A percentile compares a stretch with the other conserved stretches of the same genome.
Conservation (phyloP, 2,888 invertebrate species). For the Meiosimyza platycephala region DNA sequence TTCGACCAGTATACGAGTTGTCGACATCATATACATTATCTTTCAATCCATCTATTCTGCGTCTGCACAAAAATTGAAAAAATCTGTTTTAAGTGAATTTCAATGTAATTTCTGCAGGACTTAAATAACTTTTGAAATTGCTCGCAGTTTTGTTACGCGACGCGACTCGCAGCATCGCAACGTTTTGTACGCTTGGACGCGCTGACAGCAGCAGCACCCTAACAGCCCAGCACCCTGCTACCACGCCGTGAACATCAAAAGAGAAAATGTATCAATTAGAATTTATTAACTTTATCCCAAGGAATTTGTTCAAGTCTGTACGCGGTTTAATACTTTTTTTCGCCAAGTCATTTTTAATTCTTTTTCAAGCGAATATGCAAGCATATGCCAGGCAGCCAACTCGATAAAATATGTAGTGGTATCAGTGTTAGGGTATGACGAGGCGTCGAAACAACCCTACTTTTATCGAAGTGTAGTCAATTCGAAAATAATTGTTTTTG, state of each 20-base stretch:
- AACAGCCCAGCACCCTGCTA: background rate
- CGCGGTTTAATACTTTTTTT: conserved; percentile 18
- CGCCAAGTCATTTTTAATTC: background rate
- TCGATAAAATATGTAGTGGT: too few relatives aligned
- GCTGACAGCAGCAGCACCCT: conserved; percentile 17
- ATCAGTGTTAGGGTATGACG: too few relatives aligned
- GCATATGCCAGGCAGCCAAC: too few relatives aligned
- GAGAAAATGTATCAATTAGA: conserved; percentile 41
- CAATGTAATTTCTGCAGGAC: conserved; percentile 36
- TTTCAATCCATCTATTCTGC: too few relatives aligned
- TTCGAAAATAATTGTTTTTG: conserved; percentile 46
- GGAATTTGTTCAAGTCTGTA: conserved; percentile 24
- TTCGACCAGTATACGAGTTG: too few relatives aligned
- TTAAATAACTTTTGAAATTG: conserved; percentile 12
- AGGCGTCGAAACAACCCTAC: background rate
- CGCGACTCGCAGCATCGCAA: too few relatives aligned
- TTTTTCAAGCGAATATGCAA: background rate
- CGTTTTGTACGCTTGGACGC: background rate
- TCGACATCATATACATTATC: too few relatives aligned
- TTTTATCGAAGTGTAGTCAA: conserved; percentile 40
- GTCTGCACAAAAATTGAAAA: conserved; percentile 1
- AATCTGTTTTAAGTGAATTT: conserved; percentile 40
- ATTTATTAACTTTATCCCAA: conserved; percentile 40
- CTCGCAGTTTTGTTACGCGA: background rate
- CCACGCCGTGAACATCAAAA: background rate